Base-by-base conservation (phyloP, 2,113 vertebrate genomes). In the Pseudolaguvia tuberculata region DNA sequence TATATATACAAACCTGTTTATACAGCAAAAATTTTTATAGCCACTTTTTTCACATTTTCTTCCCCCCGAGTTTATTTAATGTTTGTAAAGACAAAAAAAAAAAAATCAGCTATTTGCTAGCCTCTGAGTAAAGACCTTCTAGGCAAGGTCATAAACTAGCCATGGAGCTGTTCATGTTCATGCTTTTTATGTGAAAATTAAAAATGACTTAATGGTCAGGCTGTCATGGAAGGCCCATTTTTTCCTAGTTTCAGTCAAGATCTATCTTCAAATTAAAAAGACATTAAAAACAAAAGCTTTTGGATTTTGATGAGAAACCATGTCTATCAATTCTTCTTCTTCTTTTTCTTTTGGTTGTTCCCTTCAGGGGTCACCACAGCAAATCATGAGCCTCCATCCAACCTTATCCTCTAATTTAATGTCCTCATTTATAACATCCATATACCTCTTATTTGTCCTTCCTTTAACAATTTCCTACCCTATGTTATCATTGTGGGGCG, bases 1-100 rank as follows among this genome's bases (percentile, higher is more conserved):
- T 67, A 67, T 67, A 67, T 42, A 42, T 50, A 67, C 63, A 85
- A 84, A 82, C 84, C 80, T 90, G 88, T 90, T 92, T 91, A 89
- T 82, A 88, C 82, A 87, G 85, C 86, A 84, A 84, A 89, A 90
- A 83, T 88, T 90, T 57, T 88, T 88, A 87, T 85, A 86, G 86
- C 87, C 73, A 73, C 23, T 27, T 50, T 67, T 29, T 15, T 9
- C 23, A 67, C 79, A 72, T 83, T 55, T 72, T 51, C 70, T n/a
- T n/a, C n/a, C n/a, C n/a, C n/a, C n/a, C 81, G 50, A 84, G 85
- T 87, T 78, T 87, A 86, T 89, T 87, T 84, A 78, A 87, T 57
- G 69, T 86, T 85, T 76, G 82, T 80, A 88, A 5, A 42, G 39
- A 42, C 3, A n/a, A 14, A 53, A 70, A 21, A 42, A 5, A 14